Evolutionary conservation across 2,113 vertebrate genomes (phyloP).

Genomic region (Telmatochromis sp.): DNA sequence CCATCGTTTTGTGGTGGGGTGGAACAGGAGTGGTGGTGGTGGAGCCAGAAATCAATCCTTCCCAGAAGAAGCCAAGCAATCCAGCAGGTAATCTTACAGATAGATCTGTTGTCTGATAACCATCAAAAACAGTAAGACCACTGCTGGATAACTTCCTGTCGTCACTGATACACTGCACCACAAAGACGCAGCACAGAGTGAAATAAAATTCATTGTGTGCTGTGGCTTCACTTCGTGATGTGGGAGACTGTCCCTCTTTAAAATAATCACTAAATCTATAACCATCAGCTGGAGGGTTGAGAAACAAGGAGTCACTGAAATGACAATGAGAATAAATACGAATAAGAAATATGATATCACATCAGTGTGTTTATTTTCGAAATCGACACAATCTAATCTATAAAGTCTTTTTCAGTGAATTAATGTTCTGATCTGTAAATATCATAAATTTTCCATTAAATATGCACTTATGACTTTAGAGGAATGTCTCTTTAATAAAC

Average conservation of each 20-base stretch:
- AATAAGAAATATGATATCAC: background rate
- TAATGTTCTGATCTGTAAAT: background rate
- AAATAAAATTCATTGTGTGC: background rate
- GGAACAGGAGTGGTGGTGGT: background rate
- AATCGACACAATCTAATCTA: background rate
- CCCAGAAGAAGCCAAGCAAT: background rate
- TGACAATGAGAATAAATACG: background rate
- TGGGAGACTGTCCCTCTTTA: background rate
- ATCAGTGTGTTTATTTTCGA: background rate
- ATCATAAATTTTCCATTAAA: background rate
- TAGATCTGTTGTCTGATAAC: conserved; percentile 33
- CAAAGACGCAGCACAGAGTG: background rate
- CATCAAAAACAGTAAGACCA: background rate
- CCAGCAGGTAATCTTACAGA: conserved; percentile 44
- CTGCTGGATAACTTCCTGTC: conserved; percentile 34
- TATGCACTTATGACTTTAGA: background rate
- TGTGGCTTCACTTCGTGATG: background rate
- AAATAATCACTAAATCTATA: background rate
- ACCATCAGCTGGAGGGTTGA: background rate
- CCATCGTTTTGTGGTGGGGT: background rate
- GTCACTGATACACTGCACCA: background rate
- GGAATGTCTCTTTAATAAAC: background rate
- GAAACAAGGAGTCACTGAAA: background rate
- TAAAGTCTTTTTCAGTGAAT: background rate
- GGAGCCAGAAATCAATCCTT: conserved; percentile 8